Conservation (phyloP, 2,113 vertebrate genomes). For the Pelvicachromis taeniatus region DNA sequence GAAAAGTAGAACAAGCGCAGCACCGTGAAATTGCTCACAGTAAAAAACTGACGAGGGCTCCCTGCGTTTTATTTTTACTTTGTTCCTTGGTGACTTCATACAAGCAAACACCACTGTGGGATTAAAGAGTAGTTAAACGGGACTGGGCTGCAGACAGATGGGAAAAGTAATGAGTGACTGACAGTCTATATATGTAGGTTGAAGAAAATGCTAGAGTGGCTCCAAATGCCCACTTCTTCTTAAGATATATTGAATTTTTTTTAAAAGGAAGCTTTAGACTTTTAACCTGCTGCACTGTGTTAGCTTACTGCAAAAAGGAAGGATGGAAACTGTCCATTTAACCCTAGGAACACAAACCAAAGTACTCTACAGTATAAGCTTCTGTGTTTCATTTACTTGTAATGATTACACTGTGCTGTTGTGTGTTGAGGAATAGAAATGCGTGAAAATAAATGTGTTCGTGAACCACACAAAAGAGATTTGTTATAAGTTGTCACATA, state of each 20-base stretch:
- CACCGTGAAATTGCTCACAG: neutral
- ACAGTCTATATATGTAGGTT: neutral
- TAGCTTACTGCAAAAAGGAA: neutral
- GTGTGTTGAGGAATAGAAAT: neutral
- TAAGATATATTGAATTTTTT: neutral
- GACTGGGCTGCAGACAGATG: neutral
- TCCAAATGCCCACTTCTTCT: neutral
- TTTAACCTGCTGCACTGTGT: neutral
- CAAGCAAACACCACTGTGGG: neutral
- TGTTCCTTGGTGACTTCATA: neutral
- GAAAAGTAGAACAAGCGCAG: neutral
- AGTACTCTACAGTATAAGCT: neutral
- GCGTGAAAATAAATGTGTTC: neutral
- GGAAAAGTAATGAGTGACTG: neutral
- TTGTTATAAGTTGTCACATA: neutral
- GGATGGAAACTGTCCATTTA: neutral
- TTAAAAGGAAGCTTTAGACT: neutral
- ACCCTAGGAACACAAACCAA: neutral
- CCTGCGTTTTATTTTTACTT: neutral
- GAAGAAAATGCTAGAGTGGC: neutral
- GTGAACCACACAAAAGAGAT: neutral
- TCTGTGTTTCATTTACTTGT: neutral
- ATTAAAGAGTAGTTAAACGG: neutral
- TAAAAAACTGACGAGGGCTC: neutral
- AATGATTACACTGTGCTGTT: neutral